These are phyloP conservation scores for Delphinus delphis DNA, from an alignment of 2,113 vertebrate species.

Conservation along the genomic window DNA sequence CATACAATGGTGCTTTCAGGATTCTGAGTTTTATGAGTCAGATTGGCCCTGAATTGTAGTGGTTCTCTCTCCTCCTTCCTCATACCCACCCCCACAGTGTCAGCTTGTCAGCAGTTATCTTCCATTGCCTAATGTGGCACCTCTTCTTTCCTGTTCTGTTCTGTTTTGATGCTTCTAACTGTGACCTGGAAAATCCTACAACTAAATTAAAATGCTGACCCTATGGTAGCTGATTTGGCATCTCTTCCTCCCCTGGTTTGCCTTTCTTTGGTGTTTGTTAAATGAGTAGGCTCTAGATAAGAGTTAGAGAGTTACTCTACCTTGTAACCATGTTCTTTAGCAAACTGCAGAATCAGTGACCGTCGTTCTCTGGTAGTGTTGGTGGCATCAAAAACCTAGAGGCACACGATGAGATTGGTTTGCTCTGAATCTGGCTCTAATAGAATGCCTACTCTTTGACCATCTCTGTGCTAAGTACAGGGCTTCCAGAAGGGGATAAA, in stretches of 20 bases:
- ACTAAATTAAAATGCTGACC: background rate
- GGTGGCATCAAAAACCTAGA: slow-evolving; percentile 93
- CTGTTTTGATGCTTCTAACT: background rate
- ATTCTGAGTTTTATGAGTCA: slow-evolving; percentile 39
- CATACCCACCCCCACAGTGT: background rate
- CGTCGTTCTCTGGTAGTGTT: slow-evolving; percentile 90
- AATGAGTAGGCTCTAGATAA: slow-evolving; percentile 3
- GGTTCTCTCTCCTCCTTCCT: background rate
- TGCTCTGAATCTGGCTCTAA: background rate
- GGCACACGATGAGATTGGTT: background rate
- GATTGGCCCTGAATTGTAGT: background rate
- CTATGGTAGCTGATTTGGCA: background rate
- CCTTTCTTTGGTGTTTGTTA: background rate
- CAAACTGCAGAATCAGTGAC: slow-evolving; percentile 88
- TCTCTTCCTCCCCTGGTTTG: background rate
- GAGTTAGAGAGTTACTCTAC: slow-evolving; percentile 69
- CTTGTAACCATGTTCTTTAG: slow-evolving; percentile 91
- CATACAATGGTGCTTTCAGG: background rate
- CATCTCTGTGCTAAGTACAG: background rate
- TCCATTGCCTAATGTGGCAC: background rate
- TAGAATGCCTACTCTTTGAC: background rate
- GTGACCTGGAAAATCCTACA: background rate
- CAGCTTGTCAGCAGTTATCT: background rate
- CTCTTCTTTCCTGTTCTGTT: background rate
- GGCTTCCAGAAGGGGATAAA: background rate